Evolutionary conservation across 2,113 vertebrate genomes (phyloP).

Genomic region (Plectropomus leopardus): DNA sequence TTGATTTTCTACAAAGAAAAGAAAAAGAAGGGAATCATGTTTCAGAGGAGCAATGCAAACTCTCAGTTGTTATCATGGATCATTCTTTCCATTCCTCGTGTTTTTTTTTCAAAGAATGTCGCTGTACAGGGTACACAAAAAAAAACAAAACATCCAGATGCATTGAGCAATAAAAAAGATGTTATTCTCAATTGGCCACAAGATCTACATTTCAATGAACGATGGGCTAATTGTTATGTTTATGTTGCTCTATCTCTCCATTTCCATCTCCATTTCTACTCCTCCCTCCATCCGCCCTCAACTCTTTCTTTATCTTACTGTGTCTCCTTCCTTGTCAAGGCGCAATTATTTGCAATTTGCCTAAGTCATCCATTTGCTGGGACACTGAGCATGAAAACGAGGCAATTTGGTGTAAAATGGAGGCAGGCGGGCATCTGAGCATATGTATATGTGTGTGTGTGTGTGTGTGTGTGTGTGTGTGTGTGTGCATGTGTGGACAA

Average conservation of each 20-base stretch:
- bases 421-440: constrained; percentile 69
- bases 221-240: constrained; percentile 96
- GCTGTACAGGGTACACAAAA: background rate
- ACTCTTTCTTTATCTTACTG: constrained; percentile 91
- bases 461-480: constrained; percentile 44
- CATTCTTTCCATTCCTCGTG: background rate
- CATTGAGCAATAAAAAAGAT: constrained; percentile 31
- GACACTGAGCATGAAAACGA: constrained; percentile 99
- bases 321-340: constrained; percentile 93
- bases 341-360: constrained; percentile 99
- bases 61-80: constrained; percentile 9
- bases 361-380: constrained; percentile 99
- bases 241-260: constrained; percentile 95
- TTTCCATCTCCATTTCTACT: constrained; percentile 86
- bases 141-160: background rate
- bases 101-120: constrained; percentile 2
- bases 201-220: constrained; percentile 94
- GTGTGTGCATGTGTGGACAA: constrained; percentile 49
- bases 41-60: constrained; percentile 1
- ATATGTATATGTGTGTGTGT: constrained; percentile 45
- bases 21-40: background rate
- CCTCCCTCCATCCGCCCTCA: constrained; percentile 89
- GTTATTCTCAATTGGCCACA: constrained; percentile 87
- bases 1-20: background rate
- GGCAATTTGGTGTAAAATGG: constrained; percentile 99